phyloP scores from a whole-genome alignment of 2,113 vertebrate species.

The Cryptomyrus ogoouensis region DNA sequence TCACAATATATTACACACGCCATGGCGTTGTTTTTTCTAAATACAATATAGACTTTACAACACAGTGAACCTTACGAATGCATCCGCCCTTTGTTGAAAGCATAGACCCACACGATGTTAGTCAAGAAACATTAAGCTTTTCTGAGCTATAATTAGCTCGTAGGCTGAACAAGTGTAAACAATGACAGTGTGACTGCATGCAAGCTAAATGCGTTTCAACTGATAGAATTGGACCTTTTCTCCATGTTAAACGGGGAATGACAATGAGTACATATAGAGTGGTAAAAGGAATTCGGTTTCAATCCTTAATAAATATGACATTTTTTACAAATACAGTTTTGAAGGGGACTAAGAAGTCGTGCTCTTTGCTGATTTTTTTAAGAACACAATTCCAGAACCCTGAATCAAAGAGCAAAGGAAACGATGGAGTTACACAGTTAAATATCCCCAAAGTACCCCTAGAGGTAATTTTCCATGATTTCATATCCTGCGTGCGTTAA shows the following conservation, averaged over 20 bases:
- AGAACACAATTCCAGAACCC: neutral
- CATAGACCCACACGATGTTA: neutral
- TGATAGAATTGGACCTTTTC: neutral
- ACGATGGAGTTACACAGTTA: neutral
- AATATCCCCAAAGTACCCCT: neutral
- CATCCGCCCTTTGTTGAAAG: neutral
- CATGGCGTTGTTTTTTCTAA: neutral
- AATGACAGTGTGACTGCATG: neutral
- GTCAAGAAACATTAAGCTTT: neutral
- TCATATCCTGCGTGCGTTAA: neutral
- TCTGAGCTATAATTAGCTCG: neutral
- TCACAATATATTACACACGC: neutral
- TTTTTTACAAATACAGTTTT: neutral
- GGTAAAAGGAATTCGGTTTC: neutral
- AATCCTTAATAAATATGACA: neutral
- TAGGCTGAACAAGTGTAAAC: neutral
- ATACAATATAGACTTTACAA: neutral
- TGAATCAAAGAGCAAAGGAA: neutral
- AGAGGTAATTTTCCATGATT: neutral
- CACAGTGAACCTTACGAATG: neutral
- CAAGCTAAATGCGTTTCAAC: neutral
- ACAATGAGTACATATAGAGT: neutral
- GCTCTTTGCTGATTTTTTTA: neutral
- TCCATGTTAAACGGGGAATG: neutral
- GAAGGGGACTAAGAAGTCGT: neutral